These are phyloP conservation scores for Xestia xanthographa DNA, from an alignment of 2,888 invertebrate species.

Conservation along the genomic window DNA sequence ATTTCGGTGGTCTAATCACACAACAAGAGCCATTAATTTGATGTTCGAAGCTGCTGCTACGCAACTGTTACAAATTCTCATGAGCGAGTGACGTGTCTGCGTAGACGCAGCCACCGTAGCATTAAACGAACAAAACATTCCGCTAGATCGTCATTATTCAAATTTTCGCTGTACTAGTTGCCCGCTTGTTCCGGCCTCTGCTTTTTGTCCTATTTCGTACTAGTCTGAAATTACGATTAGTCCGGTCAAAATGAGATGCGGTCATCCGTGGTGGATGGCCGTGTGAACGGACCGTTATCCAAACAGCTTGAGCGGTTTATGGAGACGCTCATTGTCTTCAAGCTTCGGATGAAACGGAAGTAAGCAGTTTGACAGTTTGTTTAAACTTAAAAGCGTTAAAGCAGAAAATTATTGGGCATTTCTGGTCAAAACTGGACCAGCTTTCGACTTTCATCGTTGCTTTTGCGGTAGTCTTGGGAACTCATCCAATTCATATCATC, in stretches of 20 bases:
- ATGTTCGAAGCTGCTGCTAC: constrained; percentile 59
- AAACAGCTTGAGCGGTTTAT: constrained; percentile 82
- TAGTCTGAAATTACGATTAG: constrained; percentile 89
- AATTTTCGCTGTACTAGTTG: constrained; percentile 89
- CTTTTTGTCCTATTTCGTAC: constrained; percentile 87
- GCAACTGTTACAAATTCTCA: constrained; percentile 73
- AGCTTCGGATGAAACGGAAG: constrained; percentile 60
- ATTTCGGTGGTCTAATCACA: constrained; percentile 45
- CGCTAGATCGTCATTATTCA: constrained; percentile 90
- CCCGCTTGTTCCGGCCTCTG: constrained; percentile 89
- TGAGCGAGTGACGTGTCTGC: constrained; percentile 71
- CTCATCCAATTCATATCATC: neutral
- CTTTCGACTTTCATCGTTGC: constrained; percentile 2
- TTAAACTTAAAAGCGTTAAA: constrained; percentile 54
- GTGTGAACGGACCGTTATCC: constrained; percentile 88
- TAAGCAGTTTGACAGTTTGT: constrained; percentile 60
- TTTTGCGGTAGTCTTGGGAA: neutral
- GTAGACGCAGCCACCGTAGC: constrained; percentile 84
- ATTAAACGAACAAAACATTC: constrained; percentile 86
- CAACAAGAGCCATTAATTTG: constrained; percentile 56
- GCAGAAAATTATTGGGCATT: constrained; percentile 42
- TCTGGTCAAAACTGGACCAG: constrained; percentile 36
- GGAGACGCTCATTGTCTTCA: constrained; percentile 63
- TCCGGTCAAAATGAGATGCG: constrained; percentile 86
- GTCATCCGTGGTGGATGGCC: constrained; percentile 88